Base-by-base conservation (phyloP, 2,113 vertebrate genomes). In the Cyanoramphus novaezelandiae region DNA sequence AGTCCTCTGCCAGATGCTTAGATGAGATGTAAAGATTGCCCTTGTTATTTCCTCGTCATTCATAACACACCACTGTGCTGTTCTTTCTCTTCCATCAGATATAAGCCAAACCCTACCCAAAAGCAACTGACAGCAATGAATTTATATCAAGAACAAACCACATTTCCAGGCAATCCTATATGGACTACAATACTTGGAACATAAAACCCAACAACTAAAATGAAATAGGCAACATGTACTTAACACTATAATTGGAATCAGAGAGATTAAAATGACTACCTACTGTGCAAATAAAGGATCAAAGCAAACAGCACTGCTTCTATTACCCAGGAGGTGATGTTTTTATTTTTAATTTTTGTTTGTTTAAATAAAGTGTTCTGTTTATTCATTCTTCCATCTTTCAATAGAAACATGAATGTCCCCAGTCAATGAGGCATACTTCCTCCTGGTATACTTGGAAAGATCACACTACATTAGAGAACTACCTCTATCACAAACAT, bases 381-480 rank as follows among this genome's bases (percentile, higher is more conserved):
- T 90, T 96, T 90, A 74, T 68, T 74, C 67, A 55, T 80, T 90
- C 59, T 89, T 86, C 72, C 78, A 81, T 64, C 82, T 92, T 88
- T 93, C 74, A 68, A 13, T 31, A 80, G 84, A 91, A 49, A 24
- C 29, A n/a, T 37, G 37, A 52, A 87, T 39, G 70, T 92, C 41
- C 84, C 29, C 33, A 74, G 87, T 50, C 79, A 77, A 63, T 67
- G 94, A 94, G 39, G 67, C 90, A 31, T 65, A 68, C 67, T 94
- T 94, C 92, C 92, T 92, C 16, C 59, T 24, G 6, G 46, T 33
- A 13, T 59, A 62, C 78, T 86, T 92, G 82, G 90, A 85, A 93
- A 90, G 60, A 92, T 35, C 52, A 89, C n/a, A 85, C 16, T 35
- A 53, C 62, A 52, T 78, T 69, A 68, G 49, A 85, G 46, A 92